phyloP scores from a whole-genome alignment of 2,888 invertebrate genomes.

The Vanessa cardui region DNA sequence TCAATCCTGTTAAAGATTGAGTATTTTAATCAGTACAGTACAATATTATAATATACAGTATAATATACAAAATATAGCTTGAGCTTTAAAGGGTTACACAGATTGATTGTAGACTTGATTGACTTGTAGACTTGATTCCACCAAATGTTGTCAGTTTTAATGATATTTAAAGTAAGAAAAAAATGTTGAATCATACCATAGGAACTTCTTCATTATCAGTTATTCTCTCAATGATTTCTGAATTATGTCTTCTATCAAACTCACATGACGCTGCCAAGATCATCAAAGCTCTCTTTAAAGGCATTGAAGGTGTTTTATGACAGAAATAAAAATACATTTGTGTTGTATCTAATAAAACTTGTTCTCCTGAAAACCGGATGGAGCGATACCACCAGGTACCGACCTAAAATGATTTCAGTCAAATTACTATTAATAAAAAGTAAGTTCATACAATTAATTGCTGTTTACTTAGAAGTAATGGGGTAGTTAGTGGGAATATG shows the following conservation, averaged over 20 bases:
- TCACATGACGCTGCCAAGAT: conserved; percentile 98
- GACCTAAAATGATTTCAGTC: conserved; percentile 72
- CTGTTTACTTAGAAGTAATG: no score
- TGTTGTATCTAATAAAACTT: conserved; percentile 97
- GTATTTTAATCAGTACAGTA: no score
- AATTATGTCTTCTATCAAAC: conserved; percentile 96
- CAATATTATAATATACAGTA: no score
- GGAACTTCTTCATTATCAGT: conserved; percentile 98
- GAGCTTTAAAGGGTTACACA: no score
- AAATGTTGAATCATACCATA: conserved; percentile 80
- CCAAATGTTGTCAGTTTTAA: no score
- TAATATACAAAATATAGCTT: no score
- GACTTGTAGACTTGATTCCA: no score
- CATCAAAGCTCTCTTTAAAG: conserved; percentile 97
- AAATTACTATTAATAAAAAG: background rate
- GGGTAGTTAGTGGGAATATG: background rate
- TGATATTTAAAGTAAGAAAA: background rate
- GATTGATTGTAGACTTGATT: no score
- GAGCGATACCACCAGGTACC: conserved; percentile 99
- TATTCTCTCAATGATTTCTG: conserved; percentile 95
- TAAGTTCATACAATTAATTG: no score
- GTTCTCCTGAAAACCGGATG: conserved; percentile 98
- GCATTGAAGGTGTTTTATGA: conserved; percentile 97
- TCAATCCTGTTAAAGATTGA: no score
- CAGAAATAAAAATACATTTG: conserved; percentile 98